Percentiles rank a stretch among this genome's conserved stretches.
phyloP scores from a whole-genome alignment of 2,888 invertebrate genomes.

The Seira ritae region DNA sequence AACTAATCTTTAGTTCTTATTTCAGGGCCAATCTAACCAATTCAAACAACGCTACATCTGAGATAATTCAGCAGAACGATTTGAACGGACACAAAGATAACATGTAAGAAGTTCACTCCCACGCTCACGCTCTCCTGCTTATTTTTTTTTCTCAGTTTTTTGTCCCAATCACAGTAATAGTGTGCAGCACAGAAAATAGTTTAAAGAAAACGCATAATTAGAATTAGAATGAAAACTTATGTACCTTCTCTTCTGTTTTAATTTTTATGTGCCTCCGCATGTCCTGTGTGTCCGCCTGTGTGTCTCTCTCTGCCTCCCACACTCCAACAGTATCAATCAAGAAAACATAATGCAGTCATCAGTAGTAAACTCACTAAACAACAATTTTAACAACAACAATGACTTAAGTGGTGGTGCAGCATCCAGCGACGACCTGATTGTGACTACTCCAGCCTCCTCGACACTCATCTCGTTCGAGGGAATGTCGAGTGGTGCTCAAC shows the following conservation, averaged over 20 bases:
- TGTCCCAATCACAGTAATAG: too few relatives aligned
- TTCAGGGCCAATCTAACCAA: conserved; percentile 55
- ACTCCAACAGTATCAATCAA: conserved; percentile 56
- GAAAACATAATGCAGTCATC: conserved; percentile 63
- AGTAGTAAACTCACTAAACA: conserved; percentile 67
- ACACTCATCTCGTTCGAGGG: conserved; percentile 65
- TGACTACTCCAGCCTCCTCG: conserved; percentile 23
- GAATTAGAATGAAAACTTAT: too few relatives aligned
- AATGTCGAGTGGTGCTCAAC: conserved; percentile 17
- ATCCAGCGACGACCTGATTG: conserved; percentile 32
- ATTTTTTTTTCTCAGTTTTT: too few relatives aligned
- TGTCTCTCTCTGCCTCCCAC: not conserved
- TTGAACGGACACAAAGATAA: conserved; percentile 66
- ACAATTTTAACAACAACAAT: conserved; percentile 70
- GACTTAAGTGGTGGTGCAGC: conserved; percentile 48
- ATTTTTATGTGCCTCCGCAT: conserved; percentile 31
- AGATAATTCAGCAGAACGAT: conserved; percentile 51
- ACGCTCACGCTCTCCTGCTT: not conserved
- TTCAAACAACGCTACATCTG: conserved; percentile 51
- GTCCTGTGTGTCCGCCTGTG: not conserved
- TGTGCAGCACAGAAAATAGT: too few relatives aligned
- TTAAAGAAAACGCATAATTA: too few relatives aligned
- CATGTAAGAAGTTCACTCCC: conserved; percentile 49
- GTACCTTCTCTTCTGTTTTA: conserved; percentile 3
- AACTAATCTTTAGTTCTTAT: too few relatives aligned